Evolutionary conservation across 2,888 invertebrate species (phyloP).

Genomic region (Lumbricus terrestris): DNA sequence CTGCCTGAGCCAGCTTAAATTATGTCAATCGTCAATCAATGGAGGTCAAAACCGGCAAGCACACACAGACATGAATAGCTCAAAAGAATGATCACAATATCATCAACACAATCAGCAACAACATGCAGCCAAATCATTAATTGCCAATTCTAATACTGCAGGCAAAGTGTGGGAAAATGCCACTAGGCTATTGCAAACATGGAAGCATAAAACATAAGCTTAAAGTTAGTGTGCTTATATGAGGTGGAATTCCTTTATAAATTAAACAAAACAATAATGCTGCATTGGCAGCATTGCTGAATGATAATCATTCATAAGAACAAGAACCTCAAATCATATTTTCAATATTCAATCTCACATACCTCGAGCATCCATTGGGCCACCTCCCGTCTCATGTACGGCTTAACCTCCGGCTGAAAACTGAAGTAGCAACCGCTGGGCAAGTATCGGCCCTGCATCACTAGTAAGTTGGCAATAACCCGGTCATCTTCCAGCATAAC

Average conservation of each 20-base stretch:
- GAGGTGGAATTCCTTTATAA: too few species aligned
- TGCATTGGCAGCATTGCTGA: too few species aligned
- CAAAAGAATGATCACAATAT: not conserved
- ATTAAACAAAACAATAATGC: not conserved
- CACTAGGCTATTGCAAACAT: not conserved
- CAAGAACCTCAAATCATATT: too few species aligned
- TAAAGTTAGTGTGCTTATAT: too few species aligned
- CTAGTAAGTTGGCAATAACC: not conserved
- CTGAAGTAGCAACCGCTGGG: not conserved
- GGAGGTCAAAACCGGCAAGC: too few species aligned
- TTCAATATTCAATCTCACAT: not conserved
- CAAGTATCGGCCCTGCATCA: not conserved
- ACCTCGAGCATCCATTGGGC: slow-evolving; percentile 8
- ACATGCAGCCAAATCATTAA: not conserved
- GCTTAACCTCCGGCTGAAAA: not conserved
- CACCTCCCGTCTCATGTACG: not conserved
- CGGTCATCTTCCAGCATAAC: not conserved
- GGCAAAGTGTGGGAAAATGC: not conserved
- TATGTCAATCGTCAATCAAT: too few species aligned
- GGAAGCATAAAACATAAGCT: too few species aligned
- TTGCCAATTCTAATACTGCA: not conserved
- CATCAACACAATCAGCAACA: not conserved
- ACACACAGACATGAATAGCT: too few species aligned
- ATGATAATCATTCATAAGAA: not conserved
- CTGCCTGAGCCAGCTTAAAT: too few species aligned